Evolutionary conservation across 2,113 vertebrate species (phyloP).

Genomic region (Pseudopodoces humilis): DNA sequence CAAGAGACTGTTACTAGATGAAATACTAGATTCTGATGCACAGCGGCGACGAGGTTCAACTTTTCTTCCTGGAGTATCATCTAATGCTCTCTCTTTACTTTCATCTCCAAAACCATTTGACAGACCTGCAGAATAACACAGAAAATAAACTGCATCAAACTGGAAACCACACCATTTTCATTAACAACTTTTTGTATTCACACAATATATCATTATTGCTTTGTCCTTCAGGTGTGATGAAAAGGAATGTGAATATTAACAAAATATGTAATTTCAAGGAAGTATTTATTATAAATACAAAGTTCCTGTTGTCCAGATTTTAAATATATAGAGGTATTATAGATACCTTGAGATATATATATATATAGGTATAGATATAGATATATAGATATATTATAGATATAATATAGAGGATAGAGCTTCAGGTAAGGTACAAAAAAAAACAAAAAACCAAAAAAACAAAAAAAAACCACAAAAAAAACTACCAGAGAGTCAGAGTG

Average conservation of each 20-base stretch:
- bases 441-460: neutral
- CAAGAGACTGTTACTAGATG: conserved; percentile 89
- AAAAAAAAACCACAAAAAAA: too few relatives aligned
- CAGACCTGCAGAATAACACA: conserved; percentile 78
- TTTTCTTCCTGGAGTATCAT: conserved; percentile 74
- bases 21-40: conserved; percentile 95
- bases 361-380: too few relatives aligned
- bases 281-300: neutral
- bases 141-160: conserved; percentile 22
- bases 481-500: too few relatives aligned
- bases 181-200: neutral
- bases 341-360: too few relatives aligned
- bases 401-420: neutral
- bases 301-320: neutral
- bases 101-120: conserved; percentile 86
- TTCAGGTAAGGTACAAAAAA: neutral
- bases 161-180: neutral
- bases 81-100: conserved; percentile 74
- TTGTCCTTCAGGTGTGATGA: neutral
- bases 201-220: neutral
- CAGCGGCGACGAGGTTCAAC: conserved; percentile 89
- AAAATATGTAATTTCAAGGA: neutral
- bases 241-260: neutral
- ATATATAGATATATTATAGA: too few relatives aligned
- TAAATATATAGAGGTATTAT: too few relatives aligned